Evolutionary conservation across 2,797 vertebrate species (phyloP).

Genomic region (Typhlichthys eigenmanni): DNA sequence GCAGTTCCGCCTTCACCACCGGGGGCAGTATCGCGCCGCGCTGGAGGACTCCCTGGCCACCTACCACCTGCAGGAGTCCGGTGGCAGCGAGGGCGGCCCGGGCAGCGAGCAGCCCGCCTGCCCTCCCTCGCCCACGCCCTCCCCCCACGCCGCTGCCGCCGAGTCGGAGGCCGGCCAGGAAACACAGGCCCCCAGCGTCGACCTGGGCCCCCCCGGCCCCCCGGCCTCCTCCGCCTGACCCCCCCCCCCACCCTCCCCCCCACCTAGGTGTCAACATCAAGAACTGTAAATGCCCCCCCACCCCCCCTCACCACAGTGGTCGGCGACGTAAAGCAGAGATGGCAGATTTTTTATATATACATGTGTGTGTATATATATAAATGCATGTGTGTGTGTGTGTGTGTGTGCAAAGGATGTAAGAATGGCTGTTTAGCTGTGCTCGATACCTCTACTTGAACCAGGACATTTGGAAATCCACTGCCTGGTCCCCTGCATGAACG

Average conservation of each 20-base stretch:
- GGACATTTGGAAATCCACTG: too few relatives aligned
- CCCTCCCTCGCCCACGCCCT: constrained; percentile 74
- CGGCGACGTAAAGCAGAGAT: too few relatives aligned
- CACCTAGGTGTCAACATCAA: constrained; percentile 18
- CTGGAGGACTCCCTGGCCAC: constrained; percentile 93
- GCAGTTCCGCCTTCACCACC: constrained; percentile 97
- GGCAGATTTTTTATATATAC: too few relatives aligned
- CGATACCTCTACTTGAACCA: too few relatives aligned
- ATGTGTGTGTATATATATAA: too few relatives aligned
- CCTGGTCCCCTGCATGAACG: too few relatives aligned
- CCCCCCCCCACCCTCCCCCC: constrained; percentile 23
- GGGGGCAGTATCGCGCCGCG: constrained; percentile 94
- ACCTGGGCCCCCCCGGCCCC: constrained; percentile 49
- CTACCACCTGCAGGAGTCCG: constrained; percentile 82
- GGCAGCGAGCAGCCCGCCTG: constrained; percentile 72
- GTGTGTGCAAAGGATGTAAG: constrained; percentile 3
- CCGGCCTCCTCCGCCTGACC: constrained; percentile 65
- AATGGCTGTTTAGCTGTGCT: constrained; percentile 26
- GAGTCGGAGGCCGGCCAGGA: constrained; percentile 62
- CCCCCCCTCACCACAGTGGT: constrained; percentile 15
- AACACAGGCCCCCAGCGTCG: constrained; percentile 34
- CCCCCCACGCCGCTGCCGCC: constrained; percentile 43
- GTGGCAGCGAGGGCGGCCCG: constrained; percentile 14
- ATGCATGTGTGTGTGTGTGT: too few relatives aligned
- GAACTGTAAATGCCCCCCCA: constrained; percentile 25